Conservation (phyloP, 2,797 vertebrate species). For the Enteromius argenteus region DNA sequence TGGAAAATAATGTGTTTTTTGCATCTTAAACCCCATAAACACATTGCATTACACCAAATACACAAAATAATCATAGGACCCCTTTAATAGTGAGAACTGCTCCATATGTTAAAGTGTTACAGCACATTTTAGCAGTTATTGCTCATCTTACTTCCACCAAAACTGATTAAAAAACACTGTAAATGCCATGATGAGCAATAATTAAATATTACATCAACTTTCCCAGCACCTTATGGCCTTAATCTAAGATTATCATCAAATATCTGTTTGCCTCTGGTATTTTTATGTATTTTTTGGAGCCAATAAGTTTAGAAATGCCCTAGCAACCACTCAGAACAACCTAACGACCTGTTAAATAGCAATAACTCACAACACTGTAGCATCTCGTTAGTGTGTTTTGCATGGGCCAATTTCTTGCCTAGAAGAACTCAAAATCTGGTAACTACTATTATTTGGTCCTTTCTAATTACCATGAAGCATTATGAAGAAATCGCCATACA, state of each 20-base stretch:
- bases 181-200: neutral
- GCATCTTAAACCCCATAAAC: no score
- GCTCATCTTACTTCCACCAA: neutral
- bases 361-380: neutral
- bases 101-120: neutral
- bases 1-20: no score
- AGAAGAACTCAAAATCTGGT: constrained; percentile 4
- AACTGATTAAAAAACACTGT: neutral
- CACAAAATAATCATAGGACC: no score
- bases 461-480: constrained; percentile 2
- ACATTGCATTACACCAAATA: no score
- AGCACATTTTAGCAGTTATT: neutral
- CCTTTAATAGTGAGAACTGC: neutral
- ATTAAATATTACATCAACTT: neutral
- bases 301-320: neutral
- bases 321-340: neutral
- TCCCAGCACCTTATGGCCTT: neutral
- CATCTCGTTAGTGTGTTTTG: neutral
- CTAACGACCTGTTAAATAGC: neutral
- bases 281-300: neutral
- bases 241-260: neutral
- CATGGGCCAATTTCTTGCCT: neutral
- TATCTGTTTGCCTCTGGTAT: neutral
- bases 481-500: neutral
- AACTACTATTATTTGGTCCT: constrained; percentile 10